Conservation (phyloP, 2,113 vertebrate genomes). For the Probosciger aterrimus region DNA sequence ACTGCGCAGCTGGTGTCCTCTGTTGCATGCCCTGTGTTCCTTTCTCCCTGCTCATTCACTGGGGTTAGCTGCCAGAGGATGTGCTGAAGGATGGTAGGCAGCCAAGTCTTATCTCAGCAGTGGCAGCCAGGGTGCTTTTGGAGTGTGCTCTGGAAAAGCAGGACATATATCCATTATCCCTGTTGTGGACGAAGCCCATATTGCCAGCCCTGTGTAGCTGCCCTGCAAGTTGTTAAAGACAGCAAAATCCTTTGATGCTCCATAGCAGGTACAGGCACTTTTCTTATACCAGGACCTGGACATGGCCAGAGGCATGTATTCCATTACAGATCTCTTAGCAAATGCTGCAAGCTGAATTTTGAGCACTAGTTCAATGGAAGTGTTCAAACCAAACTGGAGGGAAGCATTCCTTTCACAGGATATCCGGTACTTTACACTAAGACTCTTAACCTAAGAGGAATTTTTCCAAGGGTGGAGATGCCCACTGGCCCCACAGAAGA, state of each 20-base stretch:
- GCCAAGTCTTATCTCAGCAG: background rate
- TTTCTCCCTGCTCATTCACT: background rate
- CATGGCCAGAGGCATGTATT: background rate
- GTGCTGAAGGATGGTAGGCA: background rate
- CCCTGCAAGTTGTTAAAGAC: background rate
- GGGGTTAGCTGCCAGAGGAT: background rate
- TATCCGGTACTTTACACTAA: background rate
- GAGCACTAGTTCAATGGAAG: background rate
- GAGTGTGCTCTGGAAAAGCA: background rate
- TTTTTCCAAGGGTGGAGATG: background rate
- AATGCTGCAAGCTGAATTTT: background rate
- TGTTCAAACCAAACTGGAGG: background rate
- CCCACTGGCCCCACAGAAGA: background rate
- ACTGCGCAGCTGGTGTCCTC: background rate
- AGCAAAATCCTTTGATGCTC: background rate
- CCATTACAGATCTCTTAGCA: background rate
- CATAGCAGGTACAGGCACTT: background rate
- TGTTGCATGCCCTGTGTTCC: fast-evolving
- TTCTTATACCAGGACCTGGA: background rate
- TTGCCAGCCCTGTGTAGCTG: background rate
- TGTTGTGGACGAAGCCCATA: background rate
- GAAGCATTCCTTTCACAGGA: background rate
- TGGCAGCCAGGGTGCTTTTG: background rate
- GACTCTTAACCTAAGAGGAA: background rate
- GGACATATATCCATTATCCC: background rate